Percentiles rank a stretch among this genome's conserved stretches.
Conservation (phyloP, 2,797 vertebrate genomes). For the Argya squamiceps region DNA sequence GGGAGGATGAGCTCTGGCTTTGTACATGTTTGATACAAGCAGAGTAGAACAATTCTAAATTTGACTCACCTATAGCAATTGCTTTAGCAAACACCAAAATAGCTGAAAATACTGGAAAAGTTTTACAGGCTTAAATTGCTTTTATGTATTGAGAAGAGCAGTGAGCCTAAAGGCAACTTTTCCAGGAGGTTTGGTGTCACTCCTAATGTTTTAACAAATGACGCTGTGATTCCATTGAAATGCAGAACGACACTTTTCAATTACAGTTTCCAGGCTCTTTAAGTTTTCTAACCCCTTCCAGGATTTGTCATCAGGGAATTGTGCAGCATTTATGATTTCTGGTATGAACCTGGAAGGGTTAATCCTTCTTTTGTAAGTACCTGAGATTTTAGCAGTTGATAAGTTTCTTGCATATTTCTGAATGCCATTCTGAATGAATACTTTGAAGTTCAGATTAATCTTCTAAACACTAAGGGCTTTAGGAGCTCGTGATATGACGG, state of each 20-base stretch:
- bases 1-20: background rate
- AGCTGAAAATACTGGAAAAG: background rate
- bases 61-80: background rate
- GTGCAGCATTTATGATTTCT: background rate
- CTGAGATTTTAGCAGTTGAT: background rate
- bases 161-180: background rate
- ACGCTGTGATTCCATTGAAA: background rate
- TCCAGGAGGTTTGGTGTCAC: background rate
- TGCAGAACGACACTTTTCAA: background rate
- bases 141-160: background rate
- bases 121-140: background rate
- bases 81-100: background rate
- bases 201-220: background rate
- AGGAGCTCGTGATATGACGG: background rate
- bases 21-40: background rate
- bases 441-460: background rate
- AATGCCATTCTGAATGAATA: no score
- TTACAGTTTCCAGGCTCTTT: background rate
- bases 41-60: background rate
- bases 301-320: background rate
- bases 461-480: background rate
- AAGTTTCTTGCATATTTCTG: background rate
- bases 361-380: background rate
- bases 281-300: background rate
- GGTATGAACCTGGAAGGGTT: fast-evolving